A percentile compares a stretch with the other conserved stretches of the same genome.
These are phyloP conservation scores for Brienomyrus longianalis DNA, from an alignment of 2,113 vertebrate genomes.

Conservation along the genomic window DNA sequence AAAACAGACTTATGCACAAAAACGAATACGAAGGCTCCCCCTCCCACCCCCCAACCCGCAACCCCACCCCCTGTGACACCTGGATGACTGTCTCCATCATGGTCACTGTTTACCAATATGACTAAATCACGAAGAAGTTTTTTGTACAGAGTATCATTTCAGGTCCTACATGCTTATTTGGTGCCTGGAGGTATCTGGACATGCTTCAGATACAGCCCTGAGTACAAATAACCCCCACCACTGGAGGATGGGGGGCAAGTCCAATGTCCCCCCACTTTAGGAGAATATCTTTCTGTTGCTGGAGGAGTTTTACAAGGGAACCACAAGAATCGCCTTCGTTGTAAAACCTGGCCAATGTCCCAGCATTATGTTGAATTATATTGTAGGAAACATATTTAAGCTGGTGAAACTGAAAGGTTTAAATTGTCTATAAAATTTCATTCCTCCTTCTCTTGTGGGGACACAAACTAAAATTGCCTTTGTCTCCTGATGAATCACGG, in stretches of 20 bases:
- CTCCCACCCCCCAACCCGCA: too few relatives aligned
- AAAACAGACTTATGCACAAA: slow-evolving; percentile 2
- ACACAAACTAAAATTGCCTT: slow-evolving; percentile 39
- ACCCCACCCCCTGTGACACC: slow-evolving; percentile 45
- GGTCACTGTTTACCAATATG: slow-evolving; percentile 18
- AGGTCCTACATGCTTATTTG: slow-evolving; percentile 32
- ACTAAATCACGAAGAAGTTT: slow-evolving; percentile 15
- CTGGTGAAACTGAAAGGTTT: slow-evolving; percentile 45
- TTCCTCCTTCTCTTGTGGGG: slow-evolving; percentile 37
- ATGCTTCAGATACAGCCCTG: slow-evolving; percentile 45
- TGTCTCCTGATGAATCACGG: slow-evolving; percentile 26
- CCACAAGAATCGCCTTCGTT: slow-evolving; percentile 47
- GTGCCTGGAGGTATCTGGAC: slow-evolving; percentile 44
- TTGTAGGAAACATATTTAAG: slow-evolving; percentile 60
- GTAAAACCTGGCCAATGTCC: slow-evolving; percentile 46
- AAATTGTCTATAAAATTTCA: slow-evolving; percentile 60
- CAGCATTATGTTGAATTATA: slow-evolving; percentile 53
- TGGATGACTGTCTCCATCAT: slow-evolving; percentile 31
- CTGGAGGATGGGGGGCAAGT: slow-evolving; percentile 33
- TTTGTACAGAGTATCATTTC: slow-evolving; percentile 29
- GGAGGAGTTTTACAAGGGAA: slow-evolving; percentile 47
- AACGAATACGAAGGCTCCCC: slow-evolving; percentile 21
- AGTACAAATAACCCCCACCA: slow-evolving; percentile 42
- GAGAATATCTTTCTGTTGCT: slow-evolving; percentile 28
- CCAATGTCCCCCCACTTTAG: slow-evolving; percentile 44